Conservation (phyloP, 2,797 vertebrate species). For the Pyrocephalus nanus region DNA sequence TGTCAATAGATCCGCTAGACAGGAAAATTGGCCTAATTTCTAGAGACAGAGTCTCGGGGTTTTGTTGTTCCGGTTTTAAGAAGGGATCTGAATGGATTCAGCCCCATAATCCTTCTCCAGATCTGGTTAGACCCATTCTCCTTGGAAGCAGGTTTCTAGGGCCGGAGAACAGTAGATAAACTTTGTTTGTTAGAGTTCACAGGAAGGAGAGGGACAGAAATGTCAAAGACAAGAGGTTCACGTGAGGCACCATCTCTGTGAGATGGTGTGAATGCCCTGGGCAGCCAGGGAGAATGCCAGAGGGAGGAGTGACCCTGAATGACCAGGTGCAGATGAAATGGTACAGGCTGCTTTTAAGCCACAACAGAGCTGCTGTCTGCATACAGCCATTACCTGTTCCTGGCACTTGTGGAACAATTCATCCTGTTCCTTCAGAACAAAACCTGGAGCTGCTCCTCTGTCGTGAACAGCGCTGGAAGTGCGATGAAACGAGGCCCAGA, state of each 20-base stretch:
- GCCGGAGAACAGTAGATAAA: not conserved
- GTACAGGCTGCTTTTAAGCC: not conserved
- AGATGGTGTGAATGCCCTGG: not conserved
- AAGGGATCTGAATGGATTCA: not conserved
- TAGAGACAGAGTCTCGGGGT: not conserved
- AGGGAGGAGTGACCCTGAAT: not conserved
- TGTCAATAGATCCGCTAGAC: conserved; percentile 22
- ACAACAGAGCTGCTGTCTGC: not conserved
- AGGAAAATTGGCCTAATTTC: conserved; percentile 39
- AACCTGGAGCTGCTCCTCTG: not conserved
- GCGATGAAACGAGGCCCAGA: fast-evolving
- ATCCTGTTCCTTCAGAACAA: not conserved
- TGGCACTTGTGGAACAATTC: not conserved
- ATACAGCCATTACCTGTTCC: fast-evolving
- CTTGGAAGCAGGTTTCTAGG: not conserved
- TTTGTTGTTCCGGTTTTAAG: not conserved
- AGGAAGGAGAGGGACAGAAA: not conserved
- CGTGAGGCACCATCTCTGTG: not conserved
- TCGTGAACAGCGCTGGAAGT: not conserved
- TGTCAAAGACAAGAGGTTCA: not conserved
- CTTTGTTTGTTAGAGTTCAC: not conserved
- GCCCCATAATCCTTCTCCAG: not conserved
- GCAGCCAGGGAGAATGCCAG: not conserved
- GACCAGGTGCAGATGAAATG: not conserved
- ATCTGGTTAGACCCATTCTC: not conserved